Evolutionary conservation across 2,888 invertebrate species (phyloP), one percentile per base, ranked within the genome.

Genomic region (Cephonodes hylas): DNA sequence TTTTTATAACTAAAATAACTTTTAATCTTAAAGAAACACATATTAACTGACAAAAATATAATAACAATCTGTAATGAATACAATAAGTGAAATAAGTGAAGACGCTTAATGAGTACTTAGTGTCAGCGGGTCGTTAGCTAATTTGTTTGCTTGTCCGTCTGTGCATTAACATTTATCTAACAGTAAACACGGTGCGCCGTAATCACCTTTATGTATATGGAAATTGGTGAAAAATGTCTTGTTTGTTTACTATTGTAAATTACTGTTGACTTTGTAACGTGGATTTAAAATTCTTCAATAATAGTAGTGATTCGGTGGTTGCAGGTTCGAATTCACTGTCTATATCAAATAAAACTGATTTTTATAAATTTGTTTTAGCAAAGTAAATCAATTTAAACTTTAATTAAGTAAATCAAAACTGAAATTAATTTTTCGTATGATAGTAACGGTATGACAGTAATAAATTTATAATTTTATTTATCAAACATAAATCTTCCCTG

Each of bases 101-200:
- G 22, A 31, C 20, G 31, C n/a, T 45, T 59, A 59, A 59, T 45
- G 59, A 46, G 45, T 45, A 60, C 60, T 62, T 63, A 60, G 23
- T 42, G 6, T 27, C 58, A 31, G 8, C 15, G 18, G 18, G 53
- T 61, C 42, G 38, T 60, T 63, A 58, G 48, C 44, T 63, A 65
- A 65, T 59, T 63, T 65, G 63, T 65, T 65, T 63, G 61, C 64
- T 53, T 34, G 45, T 38, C 59, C 59, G 46, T 46, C 59, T 59
- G 46, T 34, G 34, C 22, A 22, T 46, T 59, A 46, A 46, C 45
- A 31, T 46, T 25, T 59, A 59, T 59, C 59, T 23, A 59, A 59
- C 38, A 23, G 59, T 59, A 59, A 59, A 59, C 59, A 59, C 22
- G 27, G 10, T n/a, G 31, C 23, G 13, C 15, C 22, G 46, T 59